Evolutionary conservation across 2,113 vertebrate species (phyloP), one percentile per base, ranked within the genome.

Genomic region (Phodopus roborovskii): DNA sequence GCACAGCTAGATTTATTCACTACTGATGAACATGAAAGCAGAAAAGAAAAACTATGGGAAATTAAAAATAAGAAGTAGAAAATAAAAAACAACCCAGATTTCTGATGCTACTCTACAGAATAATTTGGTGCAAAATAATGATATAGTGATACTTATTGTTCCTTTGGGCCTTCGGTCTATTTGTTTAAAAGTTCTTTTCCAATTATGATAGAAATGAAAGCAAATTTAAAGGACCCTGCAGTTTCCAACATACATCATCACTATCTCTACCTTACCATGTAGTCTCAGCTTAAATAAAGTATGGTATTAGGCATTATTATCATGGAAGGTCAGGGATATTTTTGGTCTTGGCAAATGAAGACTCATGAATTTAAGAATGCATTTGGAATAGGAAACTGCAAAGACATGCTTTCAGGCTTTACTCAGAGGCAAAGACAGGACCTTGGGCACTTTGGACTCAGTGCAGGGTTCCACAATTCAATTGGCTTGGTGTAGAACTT

Each of bases 1-100:
- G 7, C 75, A 20, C 36, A 88, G 77, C 78, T 89, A 86, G 81
- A 90, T 96, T 92, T 96, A 33, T 71, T 97, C 91, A 7, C 58
- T 86, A 33, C 11, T 22, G 74, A 39, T 96, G 84, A 82, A 88
- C 77, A 79, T 50, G 83, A 68, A 10, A 92, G 45, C 83, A 91
- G 11, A 17, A 91, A 96, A 3, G 1, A 53, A 90, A 58, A 66
- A 91, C 8, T 77, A 83, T 45, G 84, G 6, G 15, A 96, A 96
- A 91, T 19, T 82, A 1, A 93, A 91, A 81, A 68, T 22, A 75
- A 78, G 74, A 60, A 60, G 13, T 50, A 30, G 42, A 75, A 88
- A 60, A 95, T 13, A 81, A 95, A 15, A 81, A 95, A 88, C 1
- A 0, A 45, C 36, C 6, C 19, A 22, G 64, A 0, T 87, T 93